phyloP scores from a whole-genome alignment of 1,140 invertebrate species.

The Trichoplusia ni region DNA sequence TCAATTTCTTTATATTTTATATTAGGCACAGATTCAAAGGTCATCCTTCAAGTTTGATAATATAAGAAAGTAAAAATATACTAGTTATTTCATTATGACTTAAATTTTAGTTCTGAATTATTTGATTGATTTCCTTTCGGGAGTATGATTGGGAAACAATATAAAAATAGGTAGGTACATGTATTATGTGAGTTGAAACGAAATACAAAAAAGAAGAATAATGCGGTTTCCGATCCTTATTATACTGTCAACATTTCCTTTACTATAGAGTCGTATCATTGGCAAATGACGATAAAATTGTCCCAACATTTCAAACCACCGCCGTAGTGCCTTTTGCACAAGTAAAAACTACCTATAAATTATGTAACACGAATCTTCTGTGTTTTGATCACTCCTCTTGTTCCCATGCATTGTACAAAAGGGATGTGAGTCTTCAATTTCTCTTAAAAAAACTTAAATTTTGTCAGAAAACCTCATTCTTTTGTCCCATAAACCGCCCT shows the following conservation, averaged over 20 bases:
- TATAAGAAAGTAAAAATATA: too few relatives aligned
- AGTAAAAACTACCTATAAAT: conserved; percentile 53
- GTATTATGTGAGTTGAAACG: too few relatives aligned
- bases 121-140: too few relatives aligned
- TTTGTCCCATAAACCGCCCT: conserved; percentile 75
- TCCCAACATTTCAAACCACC: conserved; percentile 22
- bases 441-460: conserved; percentile 63
- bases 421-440: conserved; percentile 54
- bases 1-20: too few relatives aligned
- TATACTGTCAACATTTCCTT: conserved; percentile 7
- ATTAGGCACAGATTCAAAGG: too few relatives aligned
- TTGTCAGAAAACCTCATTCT: conserved; percentile 56
- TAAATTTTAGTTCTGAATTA: neutral
- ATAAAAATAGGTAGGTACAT: too few relatives aligned
- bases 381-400: conserved; percentile 79
- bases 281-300: conserved; percentile 25
- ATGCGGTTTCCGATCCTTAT: neutral
- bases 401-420: conserved; percentile 66
- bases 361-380: conserved; percentile 40
- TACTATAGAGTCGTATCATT: conserved; percentile 2
- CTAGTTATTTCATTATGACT: neutral
- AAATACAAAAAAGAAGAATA: too few relatives aligned
- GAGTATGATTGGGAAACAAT: too few relatives aligned
- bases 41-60: too few relatives aligned
- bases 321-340: conserved; percentile 5